Base-by-base conservation (phyloP, 2,113 vertebrate genomes). In the Oreochromis niloticus region DNA sequence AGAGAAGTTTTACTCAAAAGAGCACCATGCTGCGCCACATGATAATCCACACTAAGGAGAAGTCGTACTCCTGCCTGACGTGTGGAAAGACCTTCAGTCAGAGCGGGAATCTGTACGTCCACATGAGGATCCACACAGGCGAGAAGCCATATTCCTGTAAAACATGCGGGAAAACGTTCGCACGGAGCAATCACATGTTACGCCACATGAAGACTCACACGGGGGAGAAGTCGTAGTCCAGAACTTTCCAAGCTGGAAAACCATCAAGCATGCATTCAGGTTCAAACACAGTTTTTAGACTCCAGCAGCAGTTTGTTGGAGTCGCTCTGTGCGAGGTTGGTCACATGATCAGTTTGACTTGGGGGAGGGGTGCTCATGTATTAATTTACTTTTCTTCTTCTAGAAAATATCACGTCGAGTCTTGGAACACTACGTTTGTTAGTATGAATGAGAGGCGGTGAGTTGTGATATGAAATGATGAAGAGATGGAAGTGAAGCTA, bases 181-280 rank as follows among this genome's bases (percentile, higher is more conserved):
- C 61, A 12, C 19, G 61, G 17, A 66, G 61, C 43, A 66, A 48
- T 52, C 59, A 41, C 9, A 11, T 82, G 81, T 34, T 46, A 48
- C 56, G 56, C 56, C 56, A 59, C 56, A 59, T 32, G 56, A 59
- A 59, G 56, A 59, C 56, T 59, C 56, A 59, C 56, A 3, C 56
- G 56, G 56, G 0, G 27, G 27, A 59, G 27, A 32, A 30, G 56
- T 17, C 27, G 56, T 59, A 59, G 14, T 59, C 56, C 0, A 7
- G 24, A 59, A 59, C 7, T 16, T 30, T 59, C 56, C 56, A 57
- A 27, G 55, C 55, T 14, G 55, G 55, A 30, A 30, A 57, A 57
- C 1, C 24, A 8, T 0, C 2, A 59, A 59, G 56, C 3, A 0
- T 1, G 24, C 24, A 0, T 16, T 59, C 56, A 9, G 27, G 14